Base-by-base conservation (phyloP, 2,888 invertebrate species). In the Tinea trinotella region DNA sequence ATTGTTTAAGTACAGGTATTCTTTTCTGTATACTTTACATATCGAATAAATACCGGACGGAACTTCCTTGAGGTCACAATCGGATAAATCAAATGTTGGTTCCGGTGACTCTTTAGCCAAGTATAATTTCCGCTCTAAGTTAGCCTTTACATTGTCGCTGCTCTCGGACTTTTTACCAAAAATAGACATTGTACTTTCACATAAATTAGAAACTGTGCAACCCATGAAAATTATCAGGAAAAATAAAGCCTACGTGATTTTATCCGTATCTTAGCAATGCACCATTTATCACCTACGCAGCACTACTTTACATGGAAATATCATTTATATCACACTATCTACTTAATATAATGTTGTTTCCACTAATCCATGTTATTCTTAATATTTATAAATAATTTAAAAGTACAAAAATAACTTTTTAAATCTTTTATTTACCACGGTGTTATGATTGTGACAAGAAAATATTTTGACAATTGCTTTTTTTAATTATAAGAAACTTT, bases 11-110 rank as follows among this genome's bases (percentile, higher is more conserved):
- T 87, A 87, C 59, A 94, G 73, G 57, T 82, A 77, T 66, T 92
- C 90, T 78, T 95, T 96, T 60, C 94, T 88, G 67, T 93, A 91
- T 44, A 95, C 94, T 76, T 92, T 91, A 72, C 95, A 94, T 56
- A 94, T 78, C 20, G 93, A 90, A 76, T 90, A 95, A 55, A 94
- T 91, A 57, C 94, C 93, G 57, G 90, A 84, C 35, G 95, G 95
- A 54, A 95, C 90, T 65, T 80, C 88, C 62, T 88, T 88, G 56
- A 95, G 76, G 66, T 90, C 90, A 75, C 95, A 95, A 60, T 91
- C 91, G 3, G 94, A 92, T 57, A 95, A 73, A 75, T 95, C 95
- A 74, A 93, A 95, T 57, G 90, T 87, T 54, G 92, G 90, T 71
- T 94, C 95, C 22, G 95, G 95, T 60, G 91, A 92, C 77, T 95